These are phyloP conservation scores for Cuniculus paca DNA, from an alignment of 2,797 vertebrate genomes.

Conservation along the genomic window DNA sequence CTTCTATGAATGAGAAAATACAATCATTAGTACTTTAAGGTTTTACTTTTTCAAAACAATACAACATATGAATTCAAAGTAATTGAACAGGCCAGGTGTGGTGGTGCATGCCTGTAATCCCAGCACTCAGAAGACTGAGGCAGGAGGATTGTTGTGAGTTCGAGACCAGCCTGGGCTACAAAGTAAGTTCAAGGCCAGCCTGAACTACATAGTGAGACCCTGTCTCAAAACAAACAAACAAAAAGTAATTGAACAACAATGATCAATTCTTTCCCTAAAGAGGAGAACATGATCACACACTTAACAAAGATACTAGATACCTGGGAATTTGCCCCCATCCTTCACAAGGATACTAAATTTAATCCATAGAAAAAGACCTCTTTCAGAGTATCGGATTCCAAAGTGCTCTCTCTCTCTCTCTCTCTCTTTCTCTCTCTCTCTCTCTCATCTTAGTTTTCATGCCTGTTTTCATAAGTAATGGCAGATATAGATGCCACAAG, in stretches of 20 bases:
- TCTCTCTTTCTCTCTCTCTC: not conserved
- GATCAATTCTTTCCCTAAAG: not conserved
- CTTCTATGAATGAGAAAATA: constrained; percentile 57
- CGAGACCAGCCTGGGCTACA: too few species aligned
- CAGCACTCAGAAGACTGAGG: too few species aligned
- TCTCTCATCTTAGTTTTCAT: not conserved
- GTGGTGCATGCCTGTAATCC: too few species aligned
- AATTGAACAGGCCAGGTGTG: too few species aligned
- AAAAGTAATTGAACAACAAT: not conserved
- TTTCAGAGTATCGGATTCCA: not conserved
- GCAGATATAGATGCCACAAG: not conserved
- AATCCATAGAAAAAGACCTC: not conserved
- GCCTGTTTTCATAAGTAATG: not conserved
- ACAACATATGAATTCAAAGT: not conserved
- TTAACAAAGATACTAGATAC: not conserved
- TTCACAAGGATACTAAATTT: not conserved
- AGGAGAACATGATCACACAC: not conserved
- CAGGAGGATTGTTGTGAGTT: too few species aligned
- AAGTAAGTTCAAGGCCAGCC: too few species aligned
- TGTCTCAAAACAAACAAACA: too few species aligned
- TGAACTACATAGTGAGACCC: too few species aligned
- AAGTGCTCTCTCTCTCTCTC: not conserved
- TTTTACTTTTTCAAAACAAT: constrained; percentile 49
- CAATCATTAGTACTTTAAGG: constrained; percentile 14
- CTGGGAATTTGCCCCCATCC: not conserved